Conservation (phyloP, 37 sponge, comb jelly and placozoan species). For the Tethya wilhelma region DNA sequence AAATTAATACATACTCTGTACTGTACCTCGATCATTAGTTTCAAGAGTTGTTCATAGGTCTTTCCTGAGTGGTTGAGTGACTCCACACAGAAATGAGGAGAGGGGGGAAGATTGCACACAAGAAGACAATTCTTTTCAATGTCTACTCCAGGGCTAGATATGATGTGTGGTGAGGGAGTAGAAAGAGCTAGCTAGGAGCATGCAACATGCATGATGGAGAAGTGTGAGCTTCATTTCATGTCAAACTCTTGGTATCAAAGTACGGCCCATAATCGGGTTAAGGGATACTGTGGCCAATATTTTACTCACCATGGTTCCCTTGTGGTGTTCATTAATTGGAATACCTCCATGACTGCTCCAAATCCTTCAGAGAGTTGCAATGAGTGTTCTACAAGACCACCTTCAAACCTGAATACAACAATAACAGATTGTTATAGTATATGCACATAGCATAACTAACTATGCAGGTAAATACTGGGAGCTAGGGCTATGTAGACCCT, state of each 20-base stretch:
- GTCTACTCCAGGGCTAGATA: constrained; percentile 4
- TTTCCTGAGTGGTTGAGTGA: constrained; percentile 36
- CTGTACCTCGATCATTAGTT: constrained; percentile 46
- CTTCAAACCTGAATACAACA: constrained; percentile 33
- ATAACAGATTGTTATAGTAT: background rate
- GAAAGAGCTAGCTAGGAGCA: background rate
- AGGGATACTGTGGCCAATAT: too few relatives aligned
- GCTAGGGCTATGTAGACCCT: too few relatives aligned
- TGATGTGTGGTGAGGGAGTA: background rate
- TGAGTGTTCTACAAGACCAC: constrained; percentile 51
- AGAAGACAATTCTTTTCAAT: constrained; percentile 53
- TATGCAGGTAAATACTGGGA: too few relatives aligned
- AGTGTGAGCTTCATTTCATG: too few relatives aligned
- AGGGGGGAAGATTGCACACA: constrained; percentile 35
- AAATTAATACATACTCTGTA: too few relatives aligned
- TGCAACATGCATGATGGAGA: background rate
- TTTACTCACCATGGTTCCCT: constrained; percentile 48
- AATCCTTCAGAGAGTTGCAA: constrained; percentile 44
- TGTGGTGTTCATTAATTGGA: constrained; percentile 22
- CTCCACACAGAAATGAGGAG: constrained; percentile 29
- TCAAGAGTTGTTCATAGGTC: constrained; percentile 32
- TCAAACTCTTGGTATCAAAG: too few relatives aligned
- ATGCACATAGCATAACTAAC: background rate
- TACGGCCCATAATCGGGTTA: too few relatives aligned
- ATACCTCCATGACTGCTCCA: constrained; percentile 50